Percentiles rank a stretch among this genome's conserved stretches.
These are phyloP conservation scores for Carassius gibelio DNA, from an alignment of 2,113 vertebrate species.

Conservation along the genomic window DNA sequence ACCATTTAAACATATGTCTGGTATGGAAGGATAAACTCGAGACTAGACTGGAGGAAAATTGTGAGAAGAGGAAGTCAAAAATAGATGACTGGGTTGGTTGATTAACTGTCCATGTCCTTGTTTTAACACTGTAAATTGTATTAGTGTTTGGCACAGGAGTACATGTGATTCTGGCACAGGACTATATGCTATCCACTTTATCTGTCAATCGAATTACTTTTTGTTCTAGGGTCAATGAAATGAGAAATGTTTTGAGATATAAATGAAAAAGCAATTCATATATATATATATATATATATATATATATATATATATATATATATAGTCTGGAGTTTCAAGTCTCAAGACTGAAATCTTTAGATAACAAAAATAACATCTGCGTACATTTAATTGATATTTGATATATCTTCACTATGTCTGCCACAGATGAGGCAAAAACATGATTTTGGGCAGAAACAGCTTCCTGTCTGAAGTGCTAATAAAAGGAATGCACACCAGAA, in stretches of 20 bases:
- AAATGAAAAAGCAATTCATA: background rate
- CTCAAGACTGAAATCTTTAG: too few relatives aligned
- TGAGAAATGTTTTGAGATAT: too few relatives aligned
- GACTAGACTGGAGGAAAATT: constrained; percentile 2
- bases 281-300: too few relatives aligned
- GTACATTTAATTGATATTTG: too few relatives aligned
- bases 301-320: too few relatives aligned
- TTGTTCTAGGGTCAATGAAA: background rate
- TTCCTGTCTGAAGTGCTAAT: too few relatives aligned
- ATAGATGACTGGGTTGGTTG: background rate
- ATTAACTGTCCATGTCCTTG: constrained; percentile 21
- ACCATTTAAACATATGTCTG: constrained; percentile 33
- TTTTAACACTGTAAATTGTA: background rate
- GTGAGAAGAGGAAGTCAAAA: background rate
- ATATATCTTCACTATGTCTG: too few relatives aligned
- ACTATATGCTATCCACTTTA: background rate
- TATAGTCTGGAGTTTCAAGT: too few relatives aligned
- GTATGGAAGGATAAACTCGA: constrained; percentile 28
- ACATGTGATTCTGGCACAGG: background rate
- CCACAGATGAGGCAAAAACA: too few relatives aligned
- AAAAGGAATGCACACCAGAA: background rate
- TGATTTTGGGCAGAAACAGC: too few relatives aligned
- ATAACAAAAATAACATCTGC: too few relatives aligned
- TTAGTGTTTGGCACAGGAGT: background rate
- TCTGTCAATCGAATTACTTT: background rate